Conservation (phyloP, 2,888 invertebrate genomes). For the Torymus tubicola region DNA sequence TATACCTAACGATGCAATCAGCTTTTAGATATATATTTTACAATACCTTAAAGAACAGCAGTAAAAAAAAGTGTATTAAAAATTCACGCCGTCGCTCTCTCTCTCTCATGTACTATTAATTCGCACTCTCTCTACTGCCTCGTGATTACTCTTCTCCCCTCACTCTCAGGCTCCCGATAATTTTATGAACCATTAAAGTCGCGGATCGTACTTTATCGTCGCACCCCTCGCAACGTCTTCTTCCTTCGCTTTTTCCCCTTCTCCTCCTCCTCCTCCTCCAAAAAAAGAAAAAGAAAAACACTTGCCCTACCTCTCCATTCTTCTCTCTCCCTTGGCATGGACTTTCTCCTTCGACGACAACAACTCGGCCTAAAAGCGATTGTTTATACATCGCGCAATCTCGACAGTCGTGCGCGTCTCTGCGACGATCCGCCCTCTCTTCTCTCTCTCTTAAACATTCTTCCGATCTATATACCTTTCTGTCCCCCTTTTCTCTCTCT, state of each 20-base stretch:
- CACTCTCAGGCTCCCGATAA: conserved; percentile 31
- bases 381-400: conserved; percentile 53
- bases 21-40: no score
- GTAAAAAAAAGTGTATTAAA: neutral
- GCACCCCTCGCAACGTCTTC: neutral
- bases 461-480: conserved; percentile 9
- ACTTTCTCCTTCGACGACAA: conserved; percentile 24
- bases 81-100: neutral
- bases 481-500: neutral
- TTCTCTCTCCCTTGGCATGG: neutral
- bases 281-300: neutral
- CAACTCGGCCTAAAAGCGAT: conserved; percentile 23
- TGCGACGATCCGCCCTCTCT: conserved; percentile 39
- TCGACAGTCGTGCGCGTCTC: conserved; percentile 35
- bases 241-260: neutral
- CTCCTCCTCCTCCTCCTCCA: no score
- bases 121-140: conserved; percentile 1
- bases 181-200: conserved; percentile 54
- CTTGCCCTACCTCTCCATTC: conserved; percentile 7
- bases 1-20: no score
- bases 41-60: no score
- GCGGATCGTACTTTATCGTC: conserved; percentile 30
- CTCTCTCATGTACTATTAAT: conserved; percentile 17
- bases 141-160: conserved; percentile 21
- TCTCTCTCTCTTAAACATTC: conserved; percentile 22